Evolutionary conservation across 2,797 vertebrate species (phyloP), one percentile per base, ranked within the genome.

Genomic region (Apogon talboti): DNA sequence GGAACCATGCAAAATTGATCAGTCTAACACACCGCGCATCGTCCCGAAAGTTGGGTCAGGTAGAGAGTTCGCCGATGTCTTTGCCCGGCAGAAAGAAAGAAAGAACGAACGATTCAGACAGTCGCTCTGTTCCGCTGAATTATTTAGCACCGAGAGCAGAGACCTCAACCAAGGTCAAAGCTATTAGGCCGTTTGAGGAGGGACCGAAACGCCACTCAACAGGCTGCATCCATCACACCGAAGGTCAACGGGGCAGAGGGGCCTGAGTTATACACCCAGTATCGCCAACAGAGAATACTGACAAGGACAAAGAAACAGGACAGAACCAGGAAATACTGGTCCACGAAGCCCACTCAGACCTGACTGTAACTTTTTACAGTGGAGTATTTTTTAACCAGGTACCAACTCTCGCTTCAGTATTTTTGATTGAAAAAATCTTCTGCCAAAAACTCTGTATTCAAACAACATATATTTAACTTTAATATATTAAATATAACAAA

Each of bases 1-100:
- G 50, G 48, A 59, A 57, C 56, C 81, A 82, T 88, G 82, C 66
- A 84, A 87, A 84, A 90, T 90, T 83, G 65, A 91, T 83, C 76
- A 64, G 48, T 9, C 57, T 37, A 50, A 80, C 68, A 64, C 58
- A 11, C 64, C 54, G 64, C 67, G 62, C 61, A 62, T 82, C 67
- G 47, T 79, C 68, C 37, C 13, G 63, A 60, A 66, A 57, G 40
- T 43, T 12, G 42, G 51, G 43, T 67, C 78, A 79, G 65, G 74
- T 75, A 44, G 47, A 71, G 51, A 77, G 66, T 65, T 55, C 38
- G 59, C 19, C 33, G 73, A 80, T 61, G 72, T 67, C 78, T 81
- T 65, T 48, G 69, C 38, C 4, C 43, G 18, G 66, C 15, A 48
- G 72, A 67, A 63, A 65, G 46, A 63, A 35, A 28, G 30, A n/a